phyloP scores from a whole-genome alignment of 2,113 vertebrate species.

The Brienomyrus brachyistius region DNA sequence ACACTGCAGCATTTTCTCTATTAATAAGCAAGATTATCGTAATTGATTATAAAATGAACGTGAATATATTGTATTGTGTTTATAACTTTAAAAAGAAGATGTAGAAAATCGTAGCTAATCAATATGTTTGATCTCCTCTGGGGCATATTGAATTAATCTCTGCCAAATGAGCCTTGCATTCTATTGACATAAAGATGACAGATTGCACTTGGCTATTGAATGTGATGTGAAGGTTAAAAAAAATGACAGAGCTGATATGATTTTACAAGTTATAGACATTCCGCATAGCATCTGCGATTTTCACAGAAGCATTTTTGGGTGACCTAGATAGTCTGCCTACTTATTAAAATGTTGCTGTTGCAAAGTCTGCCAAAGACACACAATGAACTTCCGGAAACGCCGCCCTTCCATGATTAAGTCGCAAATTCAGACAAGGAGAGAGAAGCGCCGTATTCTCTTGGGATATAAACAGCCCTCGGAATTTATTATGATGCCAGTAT shows the following conservation, averaged over 20 bases:
- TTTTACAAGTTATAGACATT: background rate
- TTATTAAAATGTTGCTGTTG: background rate
- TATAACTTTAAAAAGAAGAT: background rate
- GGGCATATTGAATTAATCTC: background rate
- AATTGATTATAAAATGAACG: background rate
- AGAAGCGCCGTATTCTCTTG: background rate
- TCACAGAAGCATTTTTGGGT: background rate
- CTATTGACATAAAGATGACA: background rate
- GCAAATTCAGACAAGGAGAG: background rate
- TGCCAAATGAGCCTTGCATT: background rate
- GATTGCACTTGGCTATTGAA: background rate
- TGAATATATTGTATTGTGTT: background rate
- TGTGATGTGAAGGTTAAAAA: background rate
- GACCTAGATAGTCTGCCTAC: slow-evolving; percentile 8
- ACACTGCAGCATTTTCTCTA: background rate
- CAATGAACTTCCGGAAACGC: background rate
- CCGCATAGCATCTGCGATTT: background rate
- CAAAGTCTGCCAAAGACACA: background rate
- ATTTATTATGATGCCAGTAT: background rate
- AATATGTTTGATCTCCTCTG: background rate
- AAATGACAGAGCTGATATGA: background rate
- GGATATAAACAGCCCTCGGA: background rate
- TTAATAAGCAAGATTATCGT: background rate
- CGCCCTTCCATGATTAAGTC: background rate
- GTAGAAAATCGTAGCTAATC: background rate